Evolutionary conservation across 2,797 vertebrate genomes (phyloP), one percentile per base, ranked within the genome.

Genomic region (Lycodopsis pacificus): DNA sequence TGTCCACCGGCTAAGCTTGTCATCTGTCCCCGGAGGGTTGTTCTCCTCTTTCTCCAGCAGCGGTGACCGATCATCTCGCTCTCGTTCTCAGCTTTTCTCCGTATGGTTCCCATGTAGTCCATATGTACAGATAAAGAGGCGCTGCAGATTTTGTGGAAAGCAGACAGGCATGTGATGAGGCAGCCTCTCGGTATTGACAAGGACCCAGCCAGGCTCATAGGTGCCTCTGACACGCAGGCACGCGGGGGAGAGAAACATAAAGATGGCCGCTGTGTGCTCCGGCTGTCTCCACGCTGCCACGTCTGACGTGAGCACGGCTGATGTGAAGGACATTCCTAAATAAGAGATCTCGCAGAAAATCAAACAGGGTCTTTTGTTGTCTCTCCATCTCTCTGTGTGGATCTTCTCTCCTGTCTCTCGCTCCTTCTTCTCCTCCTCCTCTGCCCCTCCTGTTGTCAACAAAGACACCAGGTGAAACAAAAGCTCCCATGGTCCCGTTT

Each of bases 201-300:
- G 92, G 91, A 92, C 90, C 89, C 86, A 46, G 61, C 22, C 34
- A 62, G 65, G 75, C 84, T 88, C 73, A 68, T 85, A 83, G 84
- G 82, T 88, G 77, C 81, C 74, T 87, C 78, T 86, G 78, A 92
- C 86, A 90, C 44, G 69, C 77, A 77, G 64, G 77, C 81, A 46
- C 4, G 62, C 22, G 17, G 40, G 8, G 59, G 40, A 38, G 71
- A 81, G 65, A 73, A 87, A 88, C 74, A 78, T 84, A 94, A 94
- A 94, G 88, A 94, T 94, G 93, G 94, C 92, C 7, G 87, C 89
- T 73, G 81, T 79, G 6, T 77, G 79, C 79, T 73, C 77, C 56
- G 77, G 85, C 77, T 87, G 85, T 76, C 75, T 89, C 83, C 86
- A 91, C 46, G 71, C 86, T 89, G 82, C 79, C 81, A 71, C 64